Conservation (phyloP, 2,113 vertebrate species). For the Etheostoma spectabile region DNA sequence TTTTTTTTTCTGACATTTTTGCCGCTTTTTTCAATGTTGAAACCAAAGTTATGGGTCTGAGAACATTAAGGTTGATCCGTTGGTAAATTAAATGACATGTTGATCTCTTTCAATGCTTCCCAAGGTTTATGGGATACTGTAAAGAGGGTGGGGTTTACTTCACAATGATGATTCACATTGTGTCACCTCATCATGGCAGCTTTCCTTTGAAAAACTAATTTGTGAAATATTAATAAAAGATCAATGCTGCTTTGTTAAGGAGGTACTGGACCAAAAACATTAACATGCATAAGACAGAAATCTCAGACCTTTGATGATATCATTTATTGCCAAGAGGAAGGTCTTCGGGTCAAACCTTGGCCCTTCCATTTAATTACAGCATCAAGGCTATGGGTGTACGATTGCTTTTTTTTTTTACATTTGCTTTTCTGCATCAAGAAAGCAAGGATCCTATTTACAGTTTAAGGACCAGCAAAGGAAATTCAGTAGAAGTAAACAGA, state of each 20-base stretch:
- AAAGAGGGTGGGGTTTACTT: not conserved
- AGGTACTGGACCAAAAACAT: not conserved
- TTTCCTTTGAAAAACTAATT: constrained; percentile 10
- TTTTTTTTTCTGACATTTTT: no score
- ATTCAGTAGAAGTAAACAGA: not conserved
- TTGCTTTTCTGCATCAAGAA: not conserved
- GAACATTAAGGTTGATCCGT: no score
- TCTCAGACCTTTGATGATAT: not conserved
- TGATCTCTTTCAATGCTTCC: not conserved
- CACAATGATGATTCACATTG: not conserved
- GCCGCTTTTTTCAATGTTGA: no score
- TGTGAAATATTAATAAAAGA: not conserved
- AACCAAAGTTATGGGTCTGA: no score
- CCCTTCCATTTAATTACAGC: not conserved
- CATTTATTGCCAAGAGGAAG: not conserved
- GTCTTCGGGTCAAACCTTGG: not conserved
- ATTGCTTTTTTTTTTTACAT: not conserved
- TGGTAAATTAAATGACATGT: no score
- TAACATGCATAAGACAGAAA: not conserved
- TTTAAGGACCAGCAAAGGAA: not conserved
- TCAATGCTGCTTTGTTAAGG: not conserved
- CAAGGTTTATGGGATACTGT: not conserved
- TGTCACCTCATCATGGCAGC: not conserved
- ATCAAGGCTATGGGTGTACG: not conserved
- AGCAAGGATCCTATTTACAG: not conserved